Evolutionary conservation across 1,140 invertebrate species (phyloP).

Genomic region (Oryctes rhinoceros): DNA sequence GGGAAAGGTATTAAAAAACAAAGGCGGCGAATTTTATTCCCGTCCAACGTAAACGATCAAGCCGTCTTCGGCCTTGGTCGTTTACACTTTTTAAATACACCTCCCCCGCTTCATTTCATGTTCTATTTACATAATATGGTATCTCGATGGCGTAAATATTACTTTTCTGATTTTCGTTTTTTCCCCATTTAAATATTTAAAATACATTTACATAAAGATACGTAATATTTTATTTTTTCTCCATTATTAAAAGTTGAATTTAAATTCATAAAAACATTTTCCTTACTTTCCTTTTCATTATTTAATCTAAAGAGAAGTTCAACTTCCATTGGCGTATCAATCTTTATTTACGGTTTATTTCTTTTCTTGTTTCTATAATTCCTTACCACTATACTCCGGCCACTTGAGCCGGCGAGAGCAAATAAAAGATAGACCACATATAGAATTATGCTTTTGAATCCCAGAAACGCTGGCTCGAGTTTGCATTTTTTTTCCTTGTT

Average conservation of each 20-base stretch:
- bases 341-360: background rate
- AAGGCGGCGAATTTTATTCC: background rate
- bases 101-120: background rate
- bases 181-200: conserved; percentile 21
- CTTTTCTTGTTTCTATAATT: conserved; percentile 3
- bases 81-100: conserved; percentile 15
- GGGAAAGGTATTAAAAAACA: conserved; percentile 15
- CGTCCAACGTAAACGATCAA: background rate
- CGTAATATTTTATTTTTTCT: background rate
- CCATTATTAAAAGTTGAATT: conserved; percentile 24
- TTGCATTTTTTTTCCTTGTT: background rate
- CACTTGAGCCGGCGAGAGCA: conserved; percentile 28
- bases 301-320: conserved; percentile 27
- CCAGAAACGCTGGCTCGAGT: background rate
- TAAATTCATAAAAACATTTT: conserved; percentile 22
- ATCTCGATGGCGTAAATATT: conserved; percentile 15
- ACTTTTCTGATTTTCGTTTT: conserved; percentile 6
- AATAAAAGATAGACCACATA: conserved; percentile 34
- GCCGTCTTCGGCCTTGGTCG: background rate
- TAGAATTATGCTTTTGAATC: conserved; percentile 23
- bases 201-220: conserved; percentile 29
- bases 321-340: conserved; percentile 29
- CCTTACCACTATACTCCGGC: conserved; percentile 27
- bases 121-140: conserved; percentile 11
- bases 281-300: background rate